phyloP scores from a whole-genome alignment of 2,113 vertebrate genomes.

The Poeciliopsis retropinna region DNA sequence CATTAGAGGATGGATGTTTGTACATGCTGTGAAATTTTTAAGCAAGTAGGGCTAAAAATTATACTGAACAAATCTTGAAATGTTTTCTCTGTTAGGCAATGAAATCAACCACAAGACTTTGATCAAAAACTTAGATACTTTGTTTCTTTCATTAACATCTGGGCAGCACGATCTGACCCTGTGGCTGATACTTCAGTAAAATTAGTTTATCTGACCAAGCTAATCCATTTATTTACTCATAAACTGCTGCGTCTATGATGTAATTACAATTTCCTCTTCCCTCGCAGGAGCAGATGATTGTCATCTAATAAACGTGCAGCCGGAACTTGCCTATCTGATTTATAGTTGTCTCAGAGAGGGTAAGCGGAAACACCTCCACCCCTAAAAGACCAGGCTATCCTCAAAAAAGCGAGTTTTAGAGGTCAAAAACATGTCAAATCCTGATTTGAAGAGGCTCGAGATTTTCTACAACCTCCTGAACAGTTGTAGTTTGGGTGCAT shows the following conservation, averaged over 20 bases:
- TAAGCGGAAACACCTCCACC: constrained; percentile 9
- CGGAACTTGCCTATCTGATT: constrained; percentile 39
- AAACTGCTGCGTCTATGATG: constrained; percentile 56
- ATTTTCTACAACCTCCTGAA: constrained; percentile 35
- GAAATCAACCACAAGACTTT: constrained; percentile 1
- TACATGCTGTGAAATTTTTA: neutral
- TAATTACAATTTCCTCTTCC: constrained; percentile 71
- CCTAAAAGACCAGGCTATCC: neutral
- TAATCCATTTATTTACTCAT: constrained; percentile 67
- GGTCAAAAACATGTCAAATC: constrained; percentile 53
- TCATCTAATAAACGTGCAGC: constrained; percentile 42
- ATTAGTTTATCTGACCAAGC: constrained; percentile 68
- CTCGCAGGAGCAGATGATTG: constrained; percentile 60
- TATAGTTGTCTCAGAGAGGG: constrained; percentile 6
- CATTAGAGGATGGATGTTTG: neutral
- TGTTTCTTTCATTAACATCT: constrained; percentile 19
- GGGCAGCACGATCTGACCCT: constrained; percentile 47
- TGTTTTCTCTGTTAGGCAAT: neutral
- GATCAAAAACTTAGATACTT: constrained; percentile 9
- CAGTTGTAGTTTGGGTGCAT: constrained; percentile 25
- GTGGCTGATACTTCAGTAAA: constrained; percentile 61
- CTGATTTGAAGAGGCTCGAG: constrained; percentile 54
- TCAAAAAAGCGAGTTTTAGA: neutral
- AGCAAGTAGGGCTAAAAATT: neutral
- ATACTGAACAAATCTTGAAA: neutral